Evolutionary conservation across 2,113 vertebrate genomes (phyloP), one percentile per base, ranked within the genome.

Genomic region (Alethe diademata): DNA sequence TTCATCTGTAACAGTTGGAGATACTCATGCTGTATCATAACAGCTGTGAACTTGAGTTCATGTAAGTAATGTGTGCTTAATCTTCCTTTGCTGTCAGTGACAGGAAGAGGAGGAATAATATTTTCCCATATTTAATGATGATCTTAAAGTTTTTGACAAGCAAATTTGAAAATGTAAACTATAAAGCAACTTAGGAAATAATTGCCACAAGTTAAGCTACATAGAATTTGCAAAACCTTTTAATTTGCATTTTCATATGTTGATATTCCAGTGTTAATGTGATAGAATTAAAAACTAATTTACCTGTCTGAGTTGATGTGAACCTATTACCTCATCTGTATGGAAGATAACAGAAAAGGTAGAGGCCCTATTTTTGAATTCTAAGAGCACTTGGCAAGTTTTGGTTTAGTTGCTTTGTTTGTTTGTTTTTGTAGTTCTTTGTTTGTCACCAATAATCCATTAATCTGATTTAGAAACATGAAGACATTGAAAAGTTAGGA

Each of bases 21-120:
- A 90, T 83, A 47, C 69, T 96, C 85, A 61, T 62, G 43, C 56
- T 79, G 26, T 78, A 88, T 88, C 36, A 1, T 60, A 95, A 90
- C 93, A 96, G 90, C 93, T 96, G 85, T 88, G 78, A 93, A 88
- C 82, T 93, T 83, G 86, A 80, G 95, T 90, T 95, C 95, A 60
- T 73, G 3, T 19, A 57, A 94, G 72, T 94, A 92, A 66, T 67
- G 31, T 73, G 67, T 84, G 60, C 82, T 94, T 96, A 86, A 80
- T 94, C 75, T 92, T 93, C 43, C 31, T 83, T 5, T 61, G 45
- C 79, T 92, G 88, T 80, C 78, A 80, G 72, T 71, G 56, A 54
- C 93, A 94, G 94, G 88, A 92, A 92, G 82, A 96, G 82, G 36
- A 93, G 61, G 60, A 86, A 56, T 54, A 58, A 3, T 76, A 80